Base-by-base conservation (phyloP, 1,140 invertebrate species). In the Orchesella cincta region DNA sequence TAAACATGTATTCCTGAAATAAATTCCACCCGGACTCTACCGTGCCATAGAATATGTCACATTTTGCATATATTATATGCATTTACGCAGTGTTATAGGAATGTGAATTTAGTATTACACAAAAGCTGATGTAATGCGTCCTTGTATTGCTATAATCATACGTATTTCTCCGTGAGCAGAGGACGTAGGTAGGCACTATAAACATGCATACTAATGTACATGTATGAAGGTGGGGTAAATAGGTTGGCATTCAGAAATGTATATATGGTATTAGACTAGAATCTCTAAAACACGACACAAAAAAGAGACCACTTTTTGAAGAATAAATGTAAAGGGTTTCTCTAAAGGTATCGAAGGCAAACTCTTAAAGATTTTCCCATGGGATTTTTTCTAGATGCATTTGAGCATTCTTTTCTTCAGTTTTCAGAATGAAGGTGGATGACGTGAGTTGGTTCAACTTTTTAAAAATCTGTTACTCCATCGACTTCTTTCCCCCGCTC, bases 331-430 rank as follows among this genome's bases (percentile, higher is more conserved):
- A 46, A 46, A 46, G 39, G 39, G 3, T 57, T 23, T 57, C 23
- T 57, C 52, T 14, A 57, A 57, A 57, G 52, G 52, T 57, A 57
- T 57, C 52, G 52, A 57, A 57, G 23, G 23, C 52, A 57, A 57
- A 57, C 52, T 57, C 52, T 3, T 57, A 57, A 57, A 14, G 52
- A 14, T 26, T 57, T 57, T 57, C 52, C 52, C 52, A 57, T 18
- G 52, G 23, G 52, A 57, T 57, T 57, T 57, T 18, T 8, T 18
- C 5, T 46, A 46, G 39, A 46, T 46, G 39, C 39, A 46, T 46
- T 46, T 46, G 39, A 46, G 39, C 39, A 46, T 46, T 46, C 52
- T 57, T 57, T 57, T 57, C 52, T 57, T 57, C 14, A 12, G 52
- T 57, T n/a, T 57, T 46, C 18, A 46, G 18, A 5, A 8, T 8